Percentiles rank a stretch among this genome's conserved stretches.
These are phyloP conservation scores for Colletes latitarsis DNA, from an alignment of 1,140 invertebrate genomes.

Conservation along the genomic window DNA sequence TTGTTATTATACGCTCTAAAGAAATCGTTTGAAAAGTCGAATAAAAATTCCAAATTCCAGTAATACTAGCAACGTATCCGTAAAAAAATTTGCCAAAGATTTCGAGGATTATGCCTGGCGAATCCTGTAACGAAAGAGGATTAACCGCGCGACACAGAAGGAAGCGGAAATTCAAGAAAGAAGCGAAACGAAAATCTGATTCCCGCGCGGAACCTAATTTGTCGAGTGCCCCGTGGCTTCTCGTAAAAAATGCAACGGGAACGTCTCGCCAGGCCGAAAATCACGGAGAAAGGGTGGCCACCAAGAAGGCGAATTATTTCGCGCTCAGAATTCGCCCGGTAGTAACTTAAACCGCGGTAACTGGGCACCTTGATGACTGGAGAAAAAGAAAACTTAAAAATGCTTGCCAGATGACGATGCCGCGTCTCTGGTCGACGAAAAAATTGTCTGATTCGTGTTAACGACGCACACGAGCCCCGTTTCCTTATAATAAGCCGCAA, in stretches of 20 bases:
- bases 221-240: slow-evolving; percentile 22
- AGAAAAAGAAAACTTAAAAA: slow-evolving; percentile 46
- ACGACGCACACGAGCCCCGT: background rate
- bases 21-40: too few species aligned
- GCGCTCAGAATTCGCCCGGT: slow-evolving; percentile 32
- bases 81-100: too few species aligned
- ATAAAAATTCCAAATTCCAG: too few species aligned
- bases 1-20: too few species aligned
- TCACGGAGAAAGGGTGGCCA: slow-evolving; percentile 7
- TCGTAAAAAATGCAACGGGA: slow-evolving; percentile 53
- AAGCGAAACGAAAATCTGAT: slow-evolving; percentile 17
- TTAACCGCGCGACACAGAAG: background rate
- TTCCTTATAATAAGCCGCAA: background rate
- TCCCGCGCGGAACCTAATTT: slow-evolving; percentile 51
- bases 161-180: slow-evolving; percentile 24
- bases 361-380: slow-evolving; percentile 31
- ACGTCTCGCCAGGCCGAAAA: slow-evolving; percentile 33
- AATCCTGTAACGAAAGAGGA: background rate
- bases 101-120: background rate
- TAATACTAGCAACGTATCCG: too few species aligned
- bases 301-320: slow-evolving; percentile 55
- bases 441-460: slow-evolving; percentile 11
- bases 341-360: slow-evolving; percentile 50
- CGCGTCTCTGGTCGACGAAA: background rate
- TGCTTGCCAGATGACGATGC: slow-evolving; percentile 35